These are phyloP conservation scores for Phoxinus dragarum DNA, from an alignment of 2,797 vertebrate genomes.

Conservation along the genomic window DNA sequence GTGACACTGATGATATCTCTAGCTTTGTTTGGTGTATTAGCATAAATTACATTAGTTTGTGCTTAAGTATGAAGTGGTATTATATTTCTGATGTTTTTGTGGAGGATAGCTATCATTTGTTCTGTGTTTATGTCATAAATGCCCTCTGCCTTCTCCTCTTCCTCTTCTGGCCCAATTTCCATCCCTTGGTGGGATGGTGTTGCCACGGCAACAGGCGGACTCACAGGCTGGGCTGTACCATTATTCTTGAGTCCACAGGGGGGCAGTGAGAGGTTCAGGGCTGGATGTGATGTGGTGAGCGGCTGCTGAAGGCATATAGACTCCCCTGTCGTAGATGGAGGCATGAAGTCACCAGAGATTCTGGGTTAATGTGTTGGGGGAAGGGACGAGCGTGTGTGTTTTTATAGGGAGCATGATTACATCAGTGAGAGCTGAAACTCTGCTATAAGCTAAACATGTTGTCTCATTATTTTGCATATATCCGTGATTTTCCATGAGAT, in stretches of 20 bases:
- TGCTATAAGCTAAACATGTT: not conserved
- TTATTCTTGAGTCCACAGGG: conserved; percentile 68
- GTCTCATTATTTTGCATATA: not conserved
- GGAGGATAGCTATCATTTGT: not conserved
- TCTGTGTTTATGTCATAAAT: conserved; percentile 7
- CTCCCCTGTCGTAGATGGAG: conserved; percentile 65
- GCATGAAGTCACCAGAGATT: conserved; percentile 48
- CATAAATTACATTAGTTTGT: not conserved
- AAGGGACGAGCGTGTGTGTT: conserved; percentile 33
- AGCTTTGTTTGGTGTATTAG: not conserved
- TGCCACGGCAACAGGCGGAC: conserved; percentile 84
- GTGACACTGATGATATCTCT: not conserved
- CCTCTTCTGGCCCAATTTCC: conserved; percentile 16
- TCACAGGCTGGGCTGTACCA: conserved; percentile 80
- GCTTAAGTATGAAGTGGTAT: not conserved
- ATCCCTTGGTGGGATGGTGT: conserved; percentile 72
- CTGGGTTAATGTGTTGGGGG: conserved; percentile 55
- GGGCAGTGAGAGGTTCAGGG: conserved; percentile 66
- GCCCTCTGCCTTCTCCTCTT: not conserved
- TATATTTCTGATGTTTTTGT: not conserved
- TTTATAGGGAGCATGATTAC: conserved; percentile 36
- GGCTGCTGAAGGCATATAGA: conserved; percentile 42
- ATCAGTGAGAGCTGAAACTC: not conserved
- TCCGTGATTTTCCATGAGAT: not conserved
- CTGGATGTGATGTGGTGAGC: conserved; percentile 50